A percentile compares a stretch with the other conserved stretches of the same genome.
These are phyloP conservation scores for Vulpes lagopus DNA, from an alignment of 2,113 vertebrate genomes.

Conservation along the genomic window DNA sequence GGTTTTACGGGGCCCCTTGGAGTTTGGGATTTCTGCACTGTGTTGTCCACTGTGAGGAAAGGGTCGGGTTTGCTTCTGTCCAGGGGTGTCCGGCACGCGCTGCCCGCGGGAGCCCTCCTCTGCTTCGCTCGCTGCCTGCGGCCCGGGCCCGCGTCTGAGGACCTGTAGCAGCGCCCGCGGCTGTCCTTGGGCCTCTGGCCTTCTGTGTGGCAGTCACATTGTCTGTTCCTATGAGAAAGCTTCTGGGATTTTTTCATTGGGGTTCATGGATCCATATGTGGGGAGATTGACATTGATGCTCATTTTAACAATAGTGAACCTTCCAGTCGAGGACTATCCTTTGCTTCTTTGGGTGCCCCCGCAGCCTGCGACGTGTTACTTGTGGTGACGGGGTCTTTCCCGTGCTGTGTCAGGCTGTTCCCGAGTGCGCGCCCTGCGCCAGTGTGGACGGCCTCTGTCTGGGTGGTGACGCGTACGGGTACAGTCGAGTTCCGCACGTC, in stretches of 20 bases:
- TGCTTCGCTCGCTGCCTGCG: neutral
- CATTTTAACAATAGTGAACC: accelerated
- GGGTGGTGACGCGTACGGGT: accelerated
- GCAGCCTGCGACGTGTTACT: too few relatives aligned
- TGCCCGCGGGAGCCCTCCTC: neutral
- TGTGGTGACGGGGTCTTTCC: neutral
- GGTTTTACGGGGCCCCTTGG: neutral
- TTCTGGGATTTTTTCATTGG: too few relatives aligned
- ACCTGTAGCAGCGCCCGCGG: too few relatives aligned
- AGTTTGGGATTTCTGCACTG: neutral
- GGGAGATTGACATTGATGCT: neutral
- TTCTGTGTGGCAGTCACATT: neutral
- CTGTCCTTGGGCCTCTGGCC: accelerated
- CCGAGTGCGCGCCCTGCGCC: accelerated
- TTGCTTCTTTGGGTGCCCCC: accelerated
- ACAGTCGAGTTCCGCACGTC: accelerated
- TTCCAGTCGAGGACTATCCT: accelerated
- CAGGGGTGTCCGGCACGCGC: neutral
- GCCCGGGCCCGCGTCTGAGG: too few relatives aligned
- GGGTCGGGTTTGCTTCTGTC: neutral
- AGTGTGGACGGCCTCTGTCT: neutral
- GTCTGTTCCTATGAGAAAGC: neutral
- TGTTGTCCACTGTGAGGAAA: too few relatives aligned
- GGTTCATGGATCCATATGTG: neutral
- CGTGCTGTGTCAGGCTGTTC: too few relatives aligned